phyloP scores from a whole-genome alignment of 2,797 vertebrate genomes.

The Pseudotriccus pelzelni region DNA sequence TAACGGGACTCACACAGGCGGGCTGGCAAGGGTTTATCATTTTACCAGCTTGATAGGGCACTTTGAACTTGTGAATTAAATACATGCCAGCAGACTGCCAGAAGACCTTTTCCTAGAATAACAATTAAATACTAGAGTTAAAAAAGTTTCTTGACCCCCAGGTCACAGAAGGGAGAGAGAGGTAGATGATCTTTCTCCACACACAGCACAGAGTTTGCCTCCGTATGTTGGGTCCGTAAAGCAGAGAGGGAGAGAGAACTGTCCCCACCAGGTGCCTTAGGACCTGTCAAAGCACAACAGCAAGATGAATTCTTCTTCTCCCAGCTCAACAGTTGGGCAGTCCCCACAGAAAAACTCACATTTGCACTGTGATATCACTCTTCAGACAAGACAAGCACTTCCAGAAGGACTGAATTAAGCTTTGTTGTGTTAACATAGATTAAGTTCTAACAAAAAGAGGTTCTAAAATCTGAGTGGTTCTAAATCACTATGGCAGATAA shows the following conservation, averaged over 20 bases:
- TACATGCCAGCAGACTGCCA: not conserved
- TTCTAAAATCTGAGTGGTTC: not conserved
- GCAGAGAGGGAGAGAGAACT: not conserved
- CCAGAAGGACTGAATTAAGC: not conserved
- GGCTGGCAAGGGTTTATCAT: not conserved
- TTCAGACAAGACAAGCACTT: not conserved
- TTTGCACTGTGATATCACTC: not conserved
- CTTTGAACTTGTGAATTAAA: not conserved
- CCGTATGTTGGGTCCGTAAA: accelerated
- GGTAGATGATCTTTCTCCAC: not conserved
- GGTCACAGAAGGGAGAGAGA: not conserved
- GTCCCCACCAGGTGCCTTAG: accelerated
- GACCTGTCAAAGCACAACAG: not conserved
- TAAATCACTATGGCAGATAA: not conserved
- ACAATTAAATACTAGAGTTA: not conserved
- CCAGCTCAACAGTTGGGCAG: accelerated
- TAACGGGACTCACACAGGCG: not conserved
- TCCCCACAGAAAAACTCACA: not conserved
- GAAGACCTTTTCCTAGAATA: not conserved
- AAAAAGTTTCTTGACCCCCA: not conserved
- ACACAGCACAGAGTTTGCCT: not conserved
- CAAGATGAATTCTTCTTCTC: not conserved
- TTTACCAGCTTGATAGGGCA: not conserved
- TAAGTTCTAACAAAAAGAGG: not conserved
- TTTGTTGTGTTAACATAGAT: not conserved